These are phyloP conservation scores for Merodon equestris DNA, from an alignment of 2,888 invertebrate species.

Conservation along the genomic window DNA sequence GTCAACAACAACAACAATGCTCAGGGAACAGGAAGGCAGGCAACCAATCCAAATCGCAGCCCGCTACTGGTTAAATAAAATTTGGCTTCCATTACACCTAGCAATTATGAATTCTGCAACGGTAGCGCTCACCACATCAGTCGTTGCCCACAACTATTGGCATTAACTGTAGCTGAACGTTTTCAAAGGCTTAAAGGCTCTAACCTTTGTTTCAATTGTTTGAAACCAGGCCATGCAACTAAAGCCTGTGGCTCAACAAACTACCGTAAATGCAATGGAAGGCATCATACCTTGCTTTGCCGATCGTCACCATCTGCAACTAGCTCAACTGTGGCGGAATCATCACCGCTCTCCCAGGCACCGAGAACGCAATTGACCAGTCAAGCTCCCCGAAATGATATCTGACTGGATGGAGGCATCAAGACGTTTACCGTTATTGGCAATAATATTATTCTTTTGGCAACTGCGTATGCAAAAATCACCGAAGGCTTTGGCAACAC, in stretches of 20 bases:
- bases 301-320: background rate
- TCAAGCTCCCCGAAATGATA: slow-evolving; percentile 29
- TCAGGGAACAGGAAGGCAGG: too few species aligned
- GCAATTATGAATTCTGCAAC: too few species aligned
- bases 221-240: too few species aligned
- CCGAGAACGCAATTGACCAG: background rate
- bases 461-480: slow-evolving; percentile 38
- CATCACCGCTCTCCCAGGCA: background rate
- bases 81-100: too few species aligned
- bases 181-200: too few species aligned
- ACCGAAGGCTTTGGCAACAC: slow-evolving; percentile 32
- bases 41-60: background rate
- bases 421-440: slow-evolving; percentile 33
- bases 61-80: too few species aligned
- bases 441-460: slow-evolving; percentile 29
- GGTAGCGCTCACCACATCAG: too few species aligned
- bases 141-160: too few species aligned
- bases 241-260: too few species aligned
- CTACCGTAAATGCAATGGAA: slow-evolving; percentile 31
- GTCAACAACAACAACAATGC: background rate
- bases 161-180: too few species aligned
- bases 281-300: slow-evolving; percentile 27
- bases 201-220: too few species aligned
- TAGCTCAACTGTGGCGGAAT: slow-evolving; percentile 9
- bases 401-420: slow-evolving; percentile 18